A percentile compares a stretch with the other conserved stretches of the same genome.
phyloP scores from a whole-genome alignment of 2,888 invertebrate genomes.

The Prostheceraeus crozeri region DNA sequence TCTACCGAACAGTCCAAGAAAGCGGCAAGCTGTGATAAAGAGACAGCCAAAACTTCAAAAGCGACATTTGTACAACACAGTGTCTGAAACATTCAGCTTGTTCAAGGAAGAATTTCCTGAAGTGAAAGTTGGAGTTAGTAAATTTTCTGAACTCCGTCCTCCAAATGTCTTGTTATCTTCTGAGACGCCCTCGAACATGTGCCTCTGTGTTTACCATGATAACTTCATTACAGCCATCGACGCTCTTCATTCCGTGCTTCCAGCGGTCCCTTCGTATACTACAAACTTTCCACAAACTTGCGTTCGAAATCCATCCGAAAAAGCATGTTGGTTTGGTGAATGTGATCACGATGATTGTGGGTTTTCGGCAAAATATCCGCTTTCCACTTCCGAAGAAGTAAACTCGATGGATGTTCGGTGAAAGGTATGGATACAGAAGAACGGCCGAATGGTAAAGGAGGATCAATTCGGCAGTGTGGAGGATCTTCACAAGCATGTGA shows the following conservation, averaged over 20 bases:
- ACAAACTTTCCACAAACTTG: too few species aligned
- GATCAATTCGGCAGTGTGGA: too few species aligned
- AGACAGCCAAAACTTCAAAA: conserved; percentile 24
- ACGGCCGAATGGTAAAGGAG: too few species aligned
- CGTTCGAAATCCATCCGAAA: too few species aligned
- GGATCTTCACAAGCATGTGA: too few species aligned
- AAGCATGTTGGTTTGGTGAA: conserved; percentile 15
- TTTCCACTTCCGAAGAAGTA: too few species aligned
- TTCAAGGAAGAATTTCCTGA: conserved; percentile 23
- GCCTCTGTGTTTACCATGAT: conserved; percentile 26
- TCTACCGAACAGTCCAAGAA: too few species aligned
- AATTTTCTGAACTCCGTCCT: conserved; percentile 25
- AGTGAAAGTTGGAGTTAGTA: conserved; percentile 7
- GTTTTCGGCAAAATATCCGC: conserved; percentile 17
- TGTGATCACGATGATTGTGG: conserved; percentile 25
- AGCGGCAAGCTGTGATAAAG: too few species aligned
- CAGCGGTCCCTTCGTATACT: too few species aligned
- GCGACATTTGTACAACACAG: conserved; percentile 22
- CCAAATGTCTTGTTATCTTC: conserved; percentile 25
- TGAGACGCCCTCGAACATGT: conserved; percentile 24
- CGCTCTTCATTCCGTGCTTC: conserved; percentile 25
- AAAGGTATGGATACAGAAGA: too few species aligned
- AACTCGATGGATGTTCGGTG: too few species aligned
- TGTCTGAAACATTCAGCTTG: conserved; percentile 25
- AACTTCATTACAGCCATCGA: conserved; percentile 32